Conservation (phyloP, 2,888 invertebrate genomes). For the Drosophila recens region DNA sequence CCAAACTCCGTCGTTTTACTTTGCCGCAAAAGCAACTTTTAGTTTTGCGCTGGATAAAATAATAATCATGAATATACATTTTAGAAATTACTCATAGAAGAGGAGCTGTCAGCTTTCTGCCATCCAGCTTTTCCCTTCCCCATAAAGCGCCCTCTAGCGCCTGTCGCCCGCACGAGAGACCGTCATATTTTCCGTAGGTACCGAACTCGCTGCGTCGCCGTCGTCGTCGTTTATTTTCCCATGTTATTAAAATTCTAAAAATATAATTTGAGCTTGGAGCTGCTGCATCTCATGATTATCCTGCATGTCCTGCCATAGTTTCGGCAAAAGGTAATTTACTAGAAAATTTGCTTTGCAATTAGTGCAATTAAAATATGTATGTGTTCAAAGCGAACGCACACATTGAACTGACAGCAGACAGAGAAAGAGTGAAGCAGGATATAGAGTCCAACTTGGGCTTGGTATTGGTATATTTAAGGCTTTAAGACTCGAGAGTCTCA, state of each 20-base stretch:
- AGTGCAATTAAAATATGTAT: slow-evolving; percentile 73
- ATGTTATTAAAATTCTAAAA: slow-evolving; percentile 71
- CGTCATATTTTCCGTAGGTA: slow-evolving; percentile 45
- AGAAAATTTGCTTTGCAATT: slow-evolving; percentile 82
- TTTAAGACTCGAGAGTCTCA: slow-evolving; percentile 23
- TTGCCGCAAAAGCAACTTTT: slow-evolving; percentile 61
- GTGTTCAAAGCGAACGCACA: slow-evolving; percentile 47
- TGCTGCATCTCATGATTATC: slow-evolving; percentile 24
- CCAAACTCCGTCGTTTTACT: slow-evolving; percentile 28
- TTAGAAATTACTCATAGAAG: slow-evolving; percentile 45
- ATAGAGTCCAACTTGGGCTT: background rate
- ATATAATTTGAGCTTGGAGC: slow-evolving; percentile 53
- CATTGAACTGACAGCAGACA: background rate
- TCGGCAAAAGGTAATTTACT: slow-evolving; percentile 77
- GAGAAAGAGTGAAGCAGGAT: background rate
- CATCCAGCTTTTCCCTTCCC: background rate
- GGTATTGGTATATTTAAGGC: slow-evolving; percentile 5
- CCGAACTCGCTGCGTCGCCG: slow-evolving; percentile 36
- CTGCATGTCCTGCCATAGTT: slow-evolving; percentile 35
- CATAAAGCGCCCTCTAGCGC: slow-evolving; percentile 24
- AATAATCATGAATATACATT: slow-evolving; percentile 74
- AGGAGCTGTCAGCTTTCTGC: slow-evolving; percentile 19
- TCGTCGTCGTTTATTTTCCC: slow-evolving; percentile 40
- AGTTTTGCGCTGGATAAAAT: slow-evolving; percentile 69
- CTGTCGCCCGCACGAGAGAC: slow-evolving; percentile 15